Conservation (phyloP, 2,888 invertebrate species). For the Nephrotoma flavescens region DNA sequence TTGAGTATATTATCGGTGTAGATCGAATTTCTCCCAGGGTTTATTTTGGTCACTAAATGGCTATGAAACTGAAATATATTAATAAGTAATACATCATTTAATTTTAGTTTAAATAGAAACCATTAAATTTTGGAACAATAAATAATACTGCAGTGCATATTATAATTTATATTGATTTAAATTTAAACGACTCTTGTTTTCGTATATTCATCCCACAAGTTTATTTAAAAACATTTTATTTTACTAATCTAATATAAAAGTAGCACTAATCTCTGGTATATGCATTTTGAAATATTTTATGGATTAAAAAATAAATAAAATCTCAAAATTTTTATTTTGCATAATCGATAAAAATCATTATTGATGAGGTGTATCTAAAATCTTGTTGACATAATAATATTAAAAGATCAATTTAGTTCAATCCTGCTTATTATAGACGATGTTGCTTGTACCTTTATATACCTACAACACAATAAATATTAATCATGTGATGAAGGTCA, state of each 20-base stretch:
- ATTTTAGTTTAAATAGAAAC: too few species aligned
- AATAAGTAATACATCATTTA: too few species aligned
- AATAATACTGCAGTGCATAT: too few species aligned
- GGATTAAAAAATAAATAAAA: not conserved
- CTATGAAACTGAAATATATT: too few species aligned
- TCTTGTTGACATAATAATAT: not conserved
- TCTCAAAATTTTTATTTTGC: not conserved
- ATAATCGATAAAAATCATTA: not conserved
- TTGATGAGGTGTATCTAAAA: not conserved
- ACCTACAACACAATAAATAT: not conserved
- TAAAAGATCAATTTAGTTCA: not conserved
- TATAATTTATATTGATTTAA: too few species aligned
- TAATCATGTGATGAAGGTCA: not conserved
- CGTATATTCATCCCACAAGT: not conserved
- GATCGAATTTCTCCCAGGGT: too few species aligned
- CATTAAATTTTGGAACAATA: too few species aligned
- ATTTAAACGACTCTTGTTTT: not conserved
- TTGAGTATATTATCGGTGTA: too few species aligned
- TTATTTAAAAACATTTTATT: not conserved
- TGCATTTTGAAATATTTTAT: not conserved
- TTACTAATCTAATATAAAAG: not conserved
- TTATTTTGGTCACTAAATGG: too few species aligned
- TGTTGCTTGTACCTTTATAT: too few species aligned
- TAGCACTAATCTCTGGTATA: not conserved
- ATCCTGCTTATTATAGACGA: not conserved